Evolutionary conservation across 2,888 invertebrate genomes (phyloP), one percentile per base, ranked within the genome.

Genomic region (Oxycera nigricornis): DNA sequence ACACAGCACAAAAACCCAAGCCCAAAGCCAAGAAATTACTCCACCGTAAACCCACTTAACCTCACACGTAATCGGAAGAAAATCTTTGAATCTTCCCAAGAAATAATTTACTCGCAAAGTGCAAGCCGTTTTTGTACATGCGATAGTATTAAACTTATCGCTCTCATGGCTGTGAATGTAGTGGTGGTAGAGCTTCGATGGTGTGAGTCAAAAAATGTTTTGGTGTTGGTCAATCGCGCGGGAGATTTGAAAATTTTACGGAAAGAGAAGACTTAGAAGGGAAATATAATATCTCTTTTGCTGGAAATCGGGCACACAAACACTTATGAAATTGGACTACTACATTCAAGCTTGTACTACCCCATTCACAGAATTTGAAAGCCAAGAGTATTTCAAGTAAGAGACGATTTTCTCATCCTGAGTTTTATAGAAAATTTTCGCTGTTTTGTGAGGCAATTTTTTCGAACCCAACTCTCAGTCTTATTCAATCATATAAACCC

Each of bases 61-160:
- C 72, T 72, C 72, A n/a, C n/a, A 72, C 72, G 72, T 72, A 72
- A 72, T 72, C 72, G 72, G 72, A 72, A 72, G 72, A 72, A 72
- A 72, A 72, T 59, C 72, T 70, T 55, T 70, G 70, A 70, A 55
- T 52, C 70, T 70, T 70, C 70, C 55, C 70, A 55, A 31, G 52
- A 70, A 70, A 70, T 70, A 70, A 70, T 70, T 70, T 35, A 70
- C 70, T 70, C 55, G 1, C 22, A 22, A 30, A 11, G 24, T 65
- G 65, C 41, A 41, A 22, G 17, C n/a, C n/a, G n/a, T n/a, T n/a
- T n/a, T n/a, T n/a, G 14, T 59, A n/a, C 30, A 55, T 55, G 26
- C n/a, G 24, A 4, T 55, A 24, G 55, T 55, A n/a, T 6, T n/a
- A 7, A 11, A 22, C 24, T 17, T 4, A 24, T 7, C 39, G 39